Evolutionary conservation across 2,888 invertebrate genomes (phyloP), one percentile per base, ranked within the genome.

Genomic region (Teleogryllus oceanicus): DNA sequence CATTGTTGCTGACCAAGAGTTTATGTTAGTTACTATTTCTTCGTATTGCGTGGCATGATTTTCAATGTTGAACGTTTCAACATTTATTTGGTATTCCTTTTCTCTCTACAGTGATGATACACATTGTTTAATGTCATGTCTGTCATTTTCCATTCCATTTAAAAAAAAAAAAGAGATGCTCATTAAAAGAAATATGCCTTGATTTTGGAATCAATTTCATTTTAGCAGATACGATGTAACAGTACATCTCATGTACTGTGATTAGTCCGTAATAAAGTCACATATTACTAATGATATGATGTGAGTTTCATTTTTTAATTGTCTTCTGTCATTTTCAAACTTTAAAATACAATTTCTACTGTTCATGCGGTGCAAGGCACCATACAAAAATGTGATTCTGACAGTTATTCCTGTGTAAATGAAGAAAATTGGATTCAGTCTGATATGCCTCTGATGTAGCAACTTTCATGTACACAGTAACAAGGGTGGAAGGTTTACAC

Each of bases 401-500:
- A 62, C n/a, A 62, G 62, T 62, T n/a, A 62, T 62, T 62, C n/a
- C 16, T 18, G 62, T 62, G 62, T 62, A n/a, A 18, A 5, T 62
- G 62, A 18, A 62, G 62, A 18, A 62, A 37, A 37, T 37, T 37
- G 37, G 8, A 37, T 37, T 37, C 37, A 37, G 37, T 37, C 37
- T 37, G 37, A 37, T 37, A 62, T 62, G n/a, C 62, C 62, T 62
- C 62, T 62, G n/a, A 62, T 62, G n/a, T 16, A 62, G 13, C 62
- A 62, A 62, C 62, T 62, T 62, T 62, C 62, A 62, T 13, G 16
- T 62, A 62, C 13, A 62, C 13, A 62, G 62, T n/a, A 18, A 18
- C 16, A 62, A 62, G n/a, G 62, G n/a, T 62, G 62, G 62, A 62
- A n/a, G 76, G 18, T 75, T 76, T 81, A 96, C 88, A 97, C 97